Evolutionary conservation across 1,140 invertebrate species (phyloP), one percentile per base, ranked within the genome.

Genomic region (Drosophila murphyi): DNA sequence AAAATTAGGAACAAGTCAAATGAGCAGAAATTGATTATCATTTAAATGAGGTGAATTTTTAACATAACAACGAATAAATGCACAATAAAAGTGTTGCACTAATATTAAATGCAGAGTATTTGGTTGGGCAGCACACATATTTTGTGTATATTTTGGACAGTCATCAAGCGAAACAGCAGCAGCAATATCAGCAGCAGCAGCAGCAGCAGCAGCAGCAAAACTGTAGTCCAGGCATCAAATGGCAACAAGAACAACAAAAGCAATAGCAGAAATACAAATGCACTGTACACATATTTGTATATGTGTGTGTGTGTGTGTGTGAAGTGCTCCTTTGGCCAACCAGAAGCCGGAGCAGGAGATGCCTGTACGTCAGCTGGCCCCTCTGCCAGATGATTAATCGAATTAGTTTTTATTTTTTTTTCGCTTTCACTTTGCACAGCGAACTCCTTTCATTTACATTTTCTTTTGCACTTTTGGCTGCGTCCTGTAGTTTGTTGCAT

Each of bases 331-430:
- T 47, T 41, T 73, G 55, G 57, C 72, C 72, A 74, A 62, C 72
- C 72, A 12, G 41, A 2, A 61, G 48, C 59, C 28, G 45, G 12
- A 50, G 59, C 45, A 6, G 43, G 5, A 32, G 45, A 5, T 45
- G 41, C 12, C 28, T 48, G 20, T 48, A 4, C 45, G 20, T 48
- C 20, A 0, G 29, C 69, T 57, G 43, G 54, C 77, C 73, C 81
- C 67, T 81, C 70, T 60, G 82, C 71, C 85, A 85, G 85, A 88
- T 88, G 85, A 88, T 88, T 88, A 88, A 88, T 88, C 85, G 85
- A 88, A 88, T 88, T 88, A 88, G 85, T 88, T 88, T 78, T 76
- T 80, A 69, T 72, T 87, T 86, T 78, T 68, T 68, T 77, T 69
- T 51, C 63, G 55, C 62, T 73, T 41, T 69, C 54, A 63, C 65